These are phyloP conservation scores for Acanthopagrus latus DNA, from an alignment of 2,797 vertebrate genomes.

Conservation along the genomic window DNA sequence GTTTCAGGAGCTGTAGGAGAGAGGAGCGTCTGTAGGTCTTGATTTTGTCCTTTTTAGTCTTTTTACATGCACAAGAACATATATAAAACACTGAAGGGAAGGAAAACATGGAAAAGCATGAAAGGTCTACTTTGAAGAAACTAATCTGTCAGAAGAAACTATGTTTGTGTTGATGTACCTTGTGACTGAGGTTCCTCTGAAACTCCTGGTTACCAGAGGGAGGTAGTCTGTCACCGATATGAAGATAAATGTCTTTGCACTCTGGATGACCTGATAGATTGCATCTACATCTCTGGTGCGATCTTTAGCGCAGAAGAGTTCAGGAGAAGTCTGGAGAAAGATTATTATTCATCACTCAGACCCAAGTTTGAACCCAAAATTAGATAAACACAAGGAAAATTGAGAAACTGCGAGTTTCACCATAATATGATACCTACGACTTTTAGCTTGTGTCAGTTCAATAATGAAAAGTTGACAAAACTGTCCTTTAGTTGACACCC, in stretches of 20 bases:
- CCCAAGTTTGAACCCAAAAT: background rate
- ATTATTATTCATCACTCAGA: conserved; percentile 11
- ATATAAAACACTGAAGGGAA: too few relatives aligned
- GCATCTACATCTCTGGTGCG: conserved; percentile 92
- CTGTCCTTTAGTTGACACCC: background rate
- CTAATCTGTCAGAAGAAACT: background rate
- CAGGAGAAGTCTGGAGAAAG: conserved; percentile 90
- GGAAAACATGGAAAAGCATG: too few relatives aligned
- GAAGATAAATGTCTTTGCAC: conserved; percentile 90
- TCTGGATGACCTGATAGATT: conserved; percentile 92
- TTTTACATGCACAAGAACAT: too few relatives aligned
- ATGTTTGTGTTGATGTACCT: conserved; percentile 57
- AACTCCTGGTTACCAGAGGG: conserved; percentile 87
- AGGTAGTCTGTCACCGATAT: conserved; percentile 94
- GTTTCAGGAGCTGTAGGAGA: too few relatives aligned
- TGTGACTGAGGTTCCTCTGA: conserved; percentile 83
- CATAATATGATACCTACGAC: background rate
- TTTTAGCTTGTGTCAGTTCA: background rate
- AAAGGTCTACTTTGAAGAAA: background rate
- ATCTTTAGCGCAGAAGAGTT: conserved; percentile 91
- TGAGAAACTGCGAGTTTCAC: background rate
- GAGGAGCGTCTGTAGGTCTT: too few relatives aligned
- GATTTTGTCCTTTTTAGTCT: too few relatives aligned
- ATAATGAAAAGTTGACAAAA: background rate
- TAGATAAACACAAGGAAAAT: background rate